Evolutionary conservation across 2,797 vertebrate species (phyloP).

Genomic region (Kryptolebias ocellatus): DNA sequence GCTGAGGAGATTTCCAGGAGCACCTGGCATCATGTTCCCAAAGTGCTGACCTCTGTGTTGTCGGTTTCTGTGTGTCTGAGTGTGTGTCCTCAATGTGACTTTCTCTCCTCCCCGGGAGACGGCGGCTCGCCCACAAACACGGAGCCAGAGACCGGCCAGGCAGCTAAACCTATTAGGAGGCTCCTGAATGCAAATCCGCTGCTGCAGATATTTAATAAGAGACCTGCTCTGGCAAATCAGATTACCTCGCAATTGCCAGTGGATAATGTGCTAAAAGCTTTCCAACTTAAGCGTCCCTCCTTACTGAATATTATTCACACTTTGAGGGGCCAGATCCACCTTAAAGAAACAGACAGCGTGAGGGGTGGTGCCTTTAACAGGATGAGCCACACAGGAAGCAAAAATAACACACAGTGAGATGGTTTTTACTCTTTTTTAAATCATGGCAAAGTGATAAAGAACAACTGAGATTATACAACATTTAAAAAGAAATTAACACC

Average conservation of each 20-base stretch:
- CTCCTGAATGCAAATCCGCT: slow-evolving; percentile 88
- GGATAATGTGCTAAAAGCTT: slow-evolving; percentile 99
- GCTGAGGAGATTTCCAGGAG: slow-evolving; percentile 11
- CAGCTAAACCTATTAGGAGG: slow-evolving; percentile 88
- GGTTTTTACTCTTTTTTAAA: too few species aligned
- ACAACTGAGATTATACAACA: too few species aligned
- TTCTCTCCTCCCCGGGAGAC: slow-evolving; percentile 63
- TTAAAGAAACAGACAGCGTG: slow-evolving; percentile 64
- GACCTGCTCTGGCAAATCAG: slow-evolving; percentile 86
- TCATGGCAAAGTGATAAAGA: too few species aligned
- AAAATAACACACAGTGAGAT: not conserved
- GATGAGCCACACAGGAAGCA: slow-evolving; percentile 23
- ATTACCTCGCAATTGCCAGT: slow-evolving; percentile 90
- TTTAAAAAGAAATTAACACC: too few species aligned
- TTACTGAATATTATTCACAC: slow-evolving; percentile 92
- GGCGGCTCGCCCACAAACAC: slow-evolving; percentile 60
- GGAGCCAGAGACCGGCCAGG: slow-evolving; percentile 70
- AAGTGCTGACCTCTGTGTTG: slow-evolving; percentile 50
- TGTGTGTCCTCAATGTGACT: slow-evolving; percentile 86
- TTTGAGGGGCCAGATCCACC: slow-evolving; percentile 79
- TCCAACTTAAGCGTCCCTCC: slow-evolving; percentile 87
- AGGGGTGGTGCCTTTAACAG: slow-evolving; percentile 7
- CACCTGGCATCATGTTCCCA: slow-evolving; percentile 32
- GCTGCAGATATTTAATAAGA: slow-evolving; percentile 90
- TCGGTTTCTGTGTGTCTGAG: slow-evolving; percentile 15